Evolutionary conservation across 2,888 invertebrate genomes (phyloP).

Genomic region (Alviniconcha strummeri): DNA sequence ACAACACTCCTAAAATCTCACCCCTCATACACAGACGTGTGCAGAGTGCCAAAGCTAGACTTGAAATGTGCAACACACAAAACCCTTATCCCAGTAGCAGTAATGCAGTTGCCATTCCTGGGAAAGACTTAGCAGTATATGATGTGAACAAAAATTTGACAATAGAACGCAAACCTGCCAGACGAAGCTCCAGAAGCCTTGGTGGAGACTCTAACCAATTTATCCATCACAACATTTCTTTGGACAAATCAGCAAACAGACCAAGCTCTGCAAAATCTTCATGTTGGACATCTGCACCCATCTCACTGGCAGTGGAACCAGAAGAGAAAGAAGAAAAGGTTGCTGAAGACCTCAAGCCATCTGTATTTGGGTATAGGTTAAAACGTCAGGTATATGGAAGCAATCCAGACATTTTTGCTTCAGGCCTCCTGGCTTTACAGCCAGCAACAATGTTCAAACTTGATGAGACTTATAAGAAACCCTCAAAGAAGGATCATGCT

Average conservation of each 20-base stretch:
- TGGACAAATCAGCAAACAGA: constrained; percentile 12
- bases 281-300: constrained; percentile 5
- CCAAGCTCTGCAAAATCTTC: constrained; percentile 14
- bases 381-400: constrained; percentile 54
- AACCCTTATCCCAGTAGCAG: no score
- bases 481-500: constrained; percentile 9
- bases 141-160: constrained; percentile 34
- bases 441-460: constrained; percentile 29
- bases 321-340: constrained; percentile 18
- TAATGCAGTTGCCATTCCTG: background rate
- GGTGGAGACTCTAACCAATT: background rate
- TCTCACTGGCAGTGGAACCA: background rate
- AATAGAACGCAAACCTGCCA: constrained; percentile 2
- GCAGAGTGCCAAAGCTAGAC: constrained; percentile 57
- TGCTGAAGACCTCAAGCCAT: constrained; percentile 47
- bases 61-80: constrained; percentile 27
- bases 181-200: constrained; percentile 1
- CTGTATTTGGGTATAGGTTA: constrained; percentile 50
- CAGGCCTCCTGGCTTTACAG: constrained; percentile 20
- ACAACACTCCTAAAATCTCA: background rate
- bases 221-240: background rate
- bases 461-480: constrained; percentile 7
- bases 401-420: constrained; percentile 43
- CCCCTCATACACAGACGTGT: constrained; percentile 37
- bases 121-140: constrained; percentile 19